phyloP scores from a whole-genome alignment of 1,140 invertebrate genomes.

The Aphaenogaster rudis region DNA sequence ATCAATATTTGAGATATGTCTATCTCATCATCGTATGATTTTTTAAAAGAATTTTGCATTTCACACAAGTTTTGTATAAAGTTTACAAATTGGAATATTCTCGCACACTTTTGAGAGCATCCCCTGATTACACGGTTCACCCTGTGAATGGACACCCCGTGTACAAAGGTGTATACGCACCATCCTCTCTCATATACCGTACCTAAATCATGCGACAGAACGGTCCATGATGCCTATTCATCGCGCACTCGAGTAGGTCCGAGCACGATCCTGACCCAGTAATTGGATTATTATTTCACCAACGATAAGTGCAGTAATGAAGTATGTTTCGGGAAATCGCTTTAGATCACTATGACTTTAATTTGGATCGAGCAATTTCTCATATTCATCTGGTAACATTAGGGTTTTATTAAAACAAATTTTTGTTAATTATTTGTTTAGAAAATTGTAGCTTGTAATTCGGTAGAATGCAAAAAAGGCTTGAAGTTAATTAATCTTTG shows the following conservation, averaged over 20 bases:
- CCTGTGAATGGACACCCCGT: slow-evolving; percentile 55
- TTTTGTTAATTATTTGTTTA: not conserved
- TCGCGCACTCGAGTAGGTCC: slow-evolving; percentile 67
- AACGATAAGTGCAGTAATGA: slow-evolving; percentile 57
- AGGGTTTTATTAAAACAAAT: not conserved
- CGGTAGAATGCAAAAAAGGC: not conserved
- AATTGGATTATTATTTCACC: slow-evolving; percentile 71
- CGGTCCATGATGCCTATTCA: slow-evolving; percentile 68
- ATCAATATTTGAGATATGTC: not conserved
- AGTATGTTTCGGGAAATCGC: slow-evolving; percentile 43
- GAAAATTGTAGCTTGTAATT: not conserved
- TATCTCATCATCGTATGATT: not conserved
- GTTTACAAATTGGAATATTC: not conserved
- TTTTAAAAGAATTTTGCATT: not conserved
- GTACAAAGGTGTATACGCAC: slow-evolving; percentile 47
- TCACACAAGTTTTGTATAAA: not conserved
- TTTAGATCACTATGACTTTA: slow-evolving; percentile 16
- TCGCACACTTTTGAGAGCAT: not conserved
- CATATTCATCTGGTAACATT: not conserved
- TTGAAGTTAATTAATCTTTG: not conserved
- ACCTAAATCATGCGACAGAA: slow-evolving; percentile 69
- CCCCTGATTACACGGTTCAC: slow-evolving; percentile 33
- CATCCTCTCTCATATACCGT: slow-evolving; percentile 42
- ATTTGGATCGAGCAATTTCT: slow-evolving; percentile 18
- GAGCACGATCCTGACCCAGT: slow-evolving; percentile 66